phyloP scores from a whole-genome alignment of 1,140 invertebrate species.

The Gryllus bimaculatus region DNA sequence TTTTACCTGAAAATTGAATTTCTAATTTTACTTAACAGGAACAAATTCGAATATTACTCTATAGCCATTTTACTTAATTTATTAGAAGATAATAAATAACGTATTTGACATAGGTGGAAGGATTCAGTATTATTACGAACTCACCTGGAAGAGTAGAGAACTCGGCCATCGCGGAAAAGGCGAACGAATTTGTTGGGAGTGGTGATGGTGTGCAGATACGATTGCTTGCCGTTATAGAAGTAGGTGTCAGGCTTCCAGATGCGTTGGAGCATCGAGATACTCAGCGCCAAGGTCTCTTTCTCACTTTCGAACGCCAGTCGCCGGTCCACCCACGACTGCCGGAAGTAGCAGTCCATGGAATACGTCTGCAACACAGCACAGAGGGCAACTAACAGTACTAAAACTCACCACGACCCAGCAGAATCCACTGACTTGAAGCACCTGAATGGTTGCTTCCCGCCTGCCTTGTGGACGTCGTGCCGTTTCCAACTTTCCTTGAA shows the following conservation, averaged over 20 bases:
- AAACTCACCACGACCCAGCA: too few relatives aligned
- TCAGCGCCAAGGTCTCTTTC: slow-evolving; percentile 56
- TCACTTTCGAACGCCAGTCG: slow-evolving; percentile 56
- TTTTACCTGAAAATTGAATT: too few relatives aligned
- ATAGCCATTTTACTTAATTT: too few relatives aligned
- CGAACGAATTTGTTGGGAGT: slow-evolving; percentile 83
- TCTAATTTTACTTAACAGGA: too few relatives aligned
- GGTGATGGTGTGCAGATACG: slow-evolving; percentile 80
- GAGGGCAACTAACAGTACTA: not conserved
- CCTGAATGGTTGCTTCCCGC: too few relatives aligned
- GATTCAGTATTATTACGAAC: not conserved
- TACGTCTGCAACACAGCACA: slow-evolving; percentile 52
- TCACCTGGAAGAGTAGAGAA: slow-evolving; percentile 79
- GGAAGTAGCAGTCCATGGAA: slow-evolving; percentile 84
- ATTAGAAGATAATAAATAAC: too few relatives aligned
- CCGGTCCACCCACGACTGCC: slow-evolving; percentile 67
- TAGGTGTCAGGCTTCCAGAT: slow-evolving; percentile 90
- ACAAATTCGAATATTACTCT: too few relatives aligned
- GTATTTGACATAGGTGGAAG: too few relatives aligned
- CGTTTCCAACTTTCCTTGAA: too few relatives aligned
- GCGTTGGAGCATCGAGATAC: slow-evolving; percentile 62
- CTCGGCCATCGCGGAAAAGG: slow-evolving; percentile 67
- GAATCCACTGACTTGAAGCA: too few relatives aligned
- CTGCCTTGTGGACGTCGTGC: too few relatives aligned
- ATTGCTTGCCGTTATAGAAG: slow-evolving; percentile 76